phyloP scores from a whole-genome alignment of 1,140 invertebrate genomes.

The Bombus ignitus region DNA sequence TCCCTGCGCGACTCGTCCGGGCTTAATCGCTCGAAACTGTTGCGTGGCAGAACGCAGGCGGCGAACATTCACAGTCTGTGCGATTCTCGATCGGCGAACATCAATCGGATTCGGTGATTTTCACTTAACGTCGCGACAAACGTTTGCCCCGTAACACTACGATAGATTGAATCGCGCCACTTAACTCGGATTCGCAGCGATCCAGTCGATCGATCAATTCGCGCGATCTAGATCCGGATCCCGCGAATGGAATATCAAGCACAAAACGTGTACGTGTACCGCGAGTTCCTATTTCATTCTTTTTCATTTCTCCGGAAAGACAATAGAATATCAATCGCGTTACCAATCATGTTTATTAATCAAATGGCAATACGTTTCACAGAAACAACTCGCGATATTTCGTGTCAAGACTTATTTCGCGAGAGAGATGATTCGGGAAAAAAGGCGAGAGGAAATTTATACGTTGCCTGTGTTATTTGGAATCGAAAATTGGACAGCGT shows the following conservation, averaged over 20 bases:
- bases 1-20: neutral
- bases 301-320: neutral
- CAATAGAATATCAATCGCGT: constrained; percentile 45
- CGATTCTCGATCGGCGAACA: neutral
- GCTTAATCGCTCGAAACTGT: constrained; percentile 29
- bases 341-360: constrained; percentile 51
- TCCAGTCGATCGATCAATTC: constrained; percentile 11
- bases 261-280: neutral
- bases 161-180: constrained; percentile 4
- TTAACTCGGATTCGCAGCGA: constrained; percentile 5
- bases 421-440: neutral
- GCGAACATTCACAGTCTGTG: neutral
- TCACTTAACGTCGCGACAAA: constrained; percentile 17
- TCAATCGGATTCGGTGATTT: constrained; percentile 30
- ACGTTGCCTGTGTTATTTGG: constrained; percentile 14
- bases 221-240: neutral
- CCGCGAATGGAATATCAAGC: neutral
- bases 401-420: neutral
- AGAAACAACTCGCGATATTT: constrained; percentile 13
- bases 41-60: neutral
- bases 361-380: constrained; percentile 17
- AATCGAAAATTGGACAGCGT: constrained; percentile 45
- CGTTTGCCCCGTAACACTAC: neutral
- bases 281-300: neutral
- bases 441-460: constrained; percentile 45